Base-by-base conservation (phyloP, 2,888 invertebrate species). In the Rhimphoctona megacephalus region DNA sequence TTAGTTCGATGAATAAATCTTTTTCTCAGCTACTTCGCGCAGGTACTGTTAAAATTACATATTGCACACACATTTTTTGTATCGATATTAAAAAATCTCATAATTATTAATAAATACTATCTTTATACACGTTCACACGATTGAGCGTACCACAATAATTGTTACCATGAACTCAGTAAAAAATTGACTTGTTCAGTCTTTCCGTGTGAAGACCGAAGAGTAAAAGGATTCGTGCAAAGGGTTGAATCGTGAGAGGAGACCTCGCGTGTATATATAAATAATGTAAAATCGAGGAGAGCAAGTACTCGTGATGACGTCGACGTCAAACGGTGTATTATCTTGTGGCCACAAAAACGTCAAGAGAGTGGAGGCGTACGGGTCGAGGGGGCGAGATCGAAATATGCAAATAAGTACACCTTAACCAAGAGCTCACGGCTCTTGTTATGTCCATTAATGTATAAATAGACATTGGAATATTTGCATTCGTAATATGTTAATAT, bases 391-490 rank as follows among this genome's bases (percentile, higher is more conserved):
- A 69, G 61, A 73, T 57, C 46, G 70, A 64, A 49, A 25, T 72
- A 77, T 43, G 61, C 64, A 67, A 61, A 72, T 69, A 72, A 19
- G 46, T 70, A 36, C 49, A 80, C 74, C 70, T 80, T 57, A 49
- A 70, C 46, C 54, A 30, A 49, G 39, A 76, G 72, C 54, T 36
- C 72, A 81, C 54, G 72, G 43, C 70, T 77, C 77, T 77, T 81
- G 80, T 83, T 83, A 39, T 77, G 70, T 80, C 80, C 83, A 83
- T 83, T 77, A 81, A 67, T 22, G 76, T 86, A 86, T 86, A 83
- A 83, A 86, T 86, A 83, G 86, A 83, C 81, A 81, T 81, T 73
- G 81, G 61, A 54, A 83, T 66, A 86, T 86, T 86, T 83, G 81
- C 86, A 86, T 86, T 86, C 73, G 77, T 73, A 81, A 86, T 86